These are phyloP conservation scores for Cosmia trapezina DNA, from an alignment of 2,888 invertebrate species.

Conservation along the genomic window DNA sequence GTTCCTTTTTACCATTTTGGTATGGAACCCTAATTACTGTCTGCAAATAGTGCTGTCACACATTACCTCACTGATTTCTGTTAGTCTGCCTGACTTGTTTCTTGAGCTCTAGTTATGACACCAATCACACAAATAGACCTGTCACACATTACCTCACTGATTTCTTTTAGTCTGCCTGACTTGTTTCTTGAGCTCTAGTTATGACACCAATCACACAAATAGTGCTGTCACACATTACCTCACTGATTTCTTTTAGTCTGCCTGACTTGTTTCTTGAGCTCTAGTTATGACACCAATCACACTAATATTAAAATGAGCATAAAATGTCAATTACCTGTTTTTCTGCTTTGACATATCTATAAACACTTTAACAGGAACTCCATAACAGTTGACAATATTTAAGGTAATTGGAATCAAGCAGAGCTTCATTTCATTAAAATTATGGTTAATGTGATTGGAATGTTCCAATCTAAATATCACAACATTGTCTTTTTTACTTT, in stretches of 20 bases:
- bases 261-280: not conserved
- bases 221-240: not conserved
- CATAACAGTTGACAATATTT: slow-evolving; percentile 92
- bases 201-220: too few species aligned
- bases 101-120: not conserved
- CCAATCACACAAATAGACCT: not conserved
- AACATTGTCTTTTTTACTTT: slow-evolving; percentile 85
- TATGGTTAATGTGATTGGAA: slow-evolving; percentile 90
- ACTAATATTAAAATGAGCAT: slow-evolving; percentile 4
- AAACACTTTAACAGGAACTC: slow-evolving; percentile 90
- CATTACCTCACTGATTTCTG: too few species aligned
- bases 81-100: not conserved
- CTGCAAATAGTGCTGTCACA: not conserved
- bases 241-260: too few species aligned
- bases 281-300: not conserved
- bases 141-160: too few species aligned
- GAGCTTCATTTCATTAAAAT: slow-evolving; percentile 91
- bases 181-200: too few species aligned
- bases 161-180: too few species aligned
- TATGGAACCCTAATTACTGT: too few species aligned
- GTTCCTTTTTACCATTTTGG: too few species aligned
- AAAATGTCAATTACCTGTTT: slow-evolving; percentile 86
- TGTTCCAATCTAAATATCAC: slow-evolving; percentile 91
- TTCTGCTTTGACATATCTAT: slow-evolving; percentile 90
- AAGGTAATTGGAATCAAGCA: slow-evolving; percentile 93